These are phyloP conservation scores for Crioceris asparagi DNA, from an alignment of 2,888 invertebrate genomes.

Conservation along the genomic window DNA sequence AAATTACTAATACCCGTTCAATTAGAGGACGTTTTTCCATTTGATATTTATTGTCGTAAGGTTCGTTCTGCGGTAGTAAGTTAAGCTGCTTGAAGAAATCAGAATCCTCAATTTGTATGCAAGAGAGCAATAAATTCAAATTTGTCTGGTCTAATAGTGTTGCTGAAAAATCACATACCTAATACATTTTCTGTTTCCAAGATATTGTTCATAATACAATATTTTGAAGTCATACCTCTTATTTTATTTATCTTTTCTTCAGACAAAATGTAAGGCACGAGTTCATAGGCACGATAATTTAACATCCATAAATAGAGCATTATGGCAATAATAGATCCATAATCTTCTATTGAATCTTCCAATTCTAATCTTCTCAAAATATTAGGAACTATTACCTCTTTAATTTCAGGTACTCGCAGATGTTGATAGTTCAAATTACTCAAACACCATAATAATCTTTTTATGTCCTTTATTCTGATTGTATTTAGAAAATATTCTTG, in stretches of 20 bases:
- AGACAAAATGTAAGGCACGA: conserved; percentile 28
- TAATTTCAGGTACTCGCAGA: conserved; percentile 23
- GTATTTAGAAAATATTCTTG: conserved; percentile 20
- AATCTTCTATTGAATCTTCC: conserved; percentile 26
- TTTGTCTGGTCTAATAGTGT: neutral
- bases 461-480: conserved; percentile 38
- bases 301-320: conserved; percentile 38
- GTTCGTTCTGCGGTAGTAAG: conserved; percentile 17
- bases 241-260: conserved; percentile 16
- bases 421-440: conserved; percentile 29
- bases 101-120: conserved; percentile 34
- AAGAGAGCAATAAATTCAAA: conserved; percentile 34
- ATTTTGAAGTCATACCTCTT: conserved; percentile 16
- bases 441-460: conserved; percentile 36
- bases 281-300: conserved; percentile 27
- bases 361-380: conserved; percentile 23
- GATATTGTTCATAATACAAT: neutral
- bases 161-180: too few relatives aligned
- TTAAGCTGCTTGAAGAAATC: conserved; percentile 27
- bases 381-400: conserved; percentile 28
- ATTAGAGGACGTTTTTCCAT: conserved; percentile 29
- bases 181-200: neutral
- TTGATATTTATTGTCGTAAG: conserved; percentile 24
- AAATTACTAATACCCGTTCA: conserved; percentile 22
- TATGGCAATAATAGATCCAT: conserved; percentile 29